Evolutionary conservation across 1,140 invertebrate species (phyloP).

Genomic region (Potamilus streckersoni): DNA sequence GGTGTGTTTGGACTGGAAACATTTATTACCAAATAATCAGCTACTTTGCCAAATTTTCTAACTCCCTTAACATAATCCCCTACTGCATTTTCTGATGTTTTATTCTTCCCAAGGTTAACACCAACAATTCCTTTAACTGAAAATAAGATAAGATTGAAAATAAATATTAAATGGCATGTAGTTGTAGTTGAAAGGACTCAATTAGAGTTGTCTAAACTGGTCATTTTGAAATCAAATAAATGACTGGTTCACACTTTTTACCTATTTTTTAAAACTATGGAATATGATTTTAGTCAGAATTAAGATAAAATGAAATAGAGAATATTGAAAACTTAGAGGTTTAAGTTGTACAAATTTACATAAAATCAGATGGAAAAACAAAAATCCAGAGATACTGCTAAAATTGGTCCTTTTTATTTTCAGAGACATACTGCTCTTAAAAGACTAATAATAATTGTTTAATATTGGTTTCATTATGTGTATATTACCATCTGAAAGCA

Average conservation of each 20-base stretch:
- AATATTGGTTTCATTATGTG: no score
- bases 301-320: no score
- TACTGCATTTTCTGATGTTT: constrained; percentile 79
- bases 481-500: no score
- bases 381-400: neutral
- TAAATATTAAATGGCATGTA: neutral
- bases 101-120: constrained; percentile 97
- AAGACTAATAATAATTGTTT: no score
- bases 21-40: constrained; percentile 73
- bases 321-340: neutral
- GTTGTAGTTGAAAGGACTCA: neutral
- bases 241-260: neutral
- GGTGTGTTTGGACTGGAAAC: constrained; percentile 89
- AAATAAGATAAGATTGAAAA: neutral
- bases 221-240: neutral
- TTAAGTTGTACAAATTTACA: neutral
- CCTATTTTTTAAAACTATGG: neutral
- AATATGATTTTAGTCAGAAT: no score
- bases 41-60: constrained; percentile 65
- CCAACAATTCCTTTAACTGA: constrained; percentile 73
- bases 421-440: neutral
- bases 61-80: constrained; percentile 81
- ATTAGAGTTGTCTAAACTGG: neutral
- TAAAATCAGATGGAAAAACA: neutral
- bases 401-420: neutral